These are phyloP conservation scores for Choristoneura rosaceana DNA, from an alignment of 2,888 invertebrate species.

Conservation along the genomic window DNA sequence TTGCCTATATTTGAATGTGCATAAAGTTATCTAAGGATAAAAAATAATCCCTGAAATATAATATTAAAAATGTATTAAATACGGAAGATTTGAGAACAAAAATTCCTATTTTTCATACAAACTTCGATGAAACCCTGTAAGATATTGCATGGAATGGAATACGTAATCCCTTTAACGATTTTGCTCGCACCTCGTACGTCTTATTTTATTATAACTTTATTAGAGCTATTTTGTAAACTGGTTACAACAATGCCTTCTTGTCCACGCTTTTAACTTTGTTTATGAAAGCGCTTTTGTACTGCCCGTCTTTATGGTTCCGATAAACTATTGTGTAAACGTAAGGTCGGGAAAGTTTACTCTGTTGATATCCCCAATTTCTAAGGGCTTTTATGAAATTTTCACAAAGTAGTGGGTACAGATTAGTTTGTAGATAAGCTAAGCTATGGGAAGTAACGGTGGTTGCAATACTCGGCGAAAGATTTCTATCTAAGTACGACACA, in stretches of 20 bases:
- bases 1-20: too few relatives aligned
- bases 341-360: not conserved
- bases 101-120: too few relatives aligned
- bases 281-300: not conserved
- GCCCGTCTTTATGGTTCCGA: not conserved
- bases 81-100: too few relatives aligned
- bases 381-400: not conserved
- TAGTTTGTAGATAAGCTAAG: too few relatives aligned
- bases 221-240: not conserved
- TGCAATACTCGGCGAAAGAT: too few relatives aligned
- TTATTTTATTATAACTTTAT: not conserved
- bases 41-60: too few relatives aligned
- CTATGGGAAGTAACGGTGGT: too few relatives aligned
- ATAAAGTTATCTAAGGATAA: too few relatives aligned
- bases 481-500: too few relatives aligned
- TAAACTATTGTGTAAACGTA: not conserved
- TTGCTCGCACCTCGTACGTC: not conserved
- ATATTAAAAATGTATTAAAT: too few relatives aligned
- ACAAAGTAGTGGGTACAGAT: not conserved
- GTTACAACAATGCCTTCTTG: not conserved
- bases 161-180: not conserved
- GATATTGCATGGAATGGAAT: too few relatives aligned
- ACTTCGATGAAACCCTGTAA: not conserved
- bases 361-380: not conserved
- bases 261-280: not conserved